These are phyloP conservation scores for Erebia palarica DNA, from an alignment of 2,888 invertebrate species.

Conservation along the genomic window DNA sequence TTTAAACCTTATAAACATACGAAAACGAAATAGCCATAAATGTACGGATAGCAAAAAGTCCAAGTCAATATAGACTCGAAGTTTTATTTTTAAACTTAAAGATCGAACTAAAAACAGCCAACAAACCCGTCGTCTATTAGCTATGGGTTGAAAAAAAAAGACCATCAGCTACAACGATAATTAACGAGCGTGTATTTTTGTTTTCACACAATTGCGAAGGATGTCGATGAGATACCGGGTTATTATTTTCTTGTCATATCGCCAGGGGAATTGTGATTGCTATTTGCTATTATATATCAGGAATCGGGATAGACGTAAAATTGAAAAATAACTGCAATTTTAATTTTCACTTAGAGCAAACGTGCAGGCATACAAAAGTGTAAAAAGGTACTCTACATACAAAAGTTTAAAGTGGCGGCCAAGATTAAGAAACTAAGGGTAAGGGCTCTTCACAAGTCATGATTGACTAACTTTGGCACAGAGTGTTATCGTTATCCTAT, in stretches of 20 bases:
- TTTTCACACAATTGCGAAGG: constrained; percentile 1
- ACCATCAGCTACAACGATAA: not conserved
- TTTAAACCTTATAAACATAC: too few species aligned
- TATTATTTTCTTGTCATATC: not conserved
- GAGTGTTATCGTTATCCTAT: too few species aligned
- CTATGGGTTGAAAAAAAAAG: constrained; percentile 2
- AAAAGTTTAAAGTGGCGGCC: too few species aligned
- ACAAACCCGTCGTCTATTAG: constrained; percentile 4
- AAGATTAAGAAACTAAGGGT: too few species aligned
- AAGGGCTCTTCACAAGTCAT: too few species aligned
- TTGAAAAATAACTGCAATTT: not conserved
- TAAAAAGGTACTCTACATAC: too few species aligned
- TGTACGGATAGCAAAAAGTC: not conserved
- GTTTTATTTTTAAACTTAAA: constrained; percentile 5
- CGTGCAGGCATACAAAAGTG: too few species aligned
- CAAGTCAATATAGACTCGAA: not conserved
- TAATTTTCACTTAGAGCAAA: not conserved
- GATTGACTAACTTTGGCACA: too few species aligned
- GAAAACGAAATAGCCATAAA: too few species aligned
- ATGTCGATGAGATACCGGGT: not conserved
- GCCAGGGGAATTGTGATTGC: not conserved
- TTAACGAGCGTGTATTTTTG: constrained; percentile 5
- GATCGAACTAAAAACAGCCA: constrained; percentile 1
- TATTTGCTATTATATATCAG: not conserved
- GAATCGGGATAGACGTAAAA: not conserved